Evolutionary conservation across 1,140 invertebrate genomes (phyloP).

Genomic region (Nephotettix cincticeps): DNA sequence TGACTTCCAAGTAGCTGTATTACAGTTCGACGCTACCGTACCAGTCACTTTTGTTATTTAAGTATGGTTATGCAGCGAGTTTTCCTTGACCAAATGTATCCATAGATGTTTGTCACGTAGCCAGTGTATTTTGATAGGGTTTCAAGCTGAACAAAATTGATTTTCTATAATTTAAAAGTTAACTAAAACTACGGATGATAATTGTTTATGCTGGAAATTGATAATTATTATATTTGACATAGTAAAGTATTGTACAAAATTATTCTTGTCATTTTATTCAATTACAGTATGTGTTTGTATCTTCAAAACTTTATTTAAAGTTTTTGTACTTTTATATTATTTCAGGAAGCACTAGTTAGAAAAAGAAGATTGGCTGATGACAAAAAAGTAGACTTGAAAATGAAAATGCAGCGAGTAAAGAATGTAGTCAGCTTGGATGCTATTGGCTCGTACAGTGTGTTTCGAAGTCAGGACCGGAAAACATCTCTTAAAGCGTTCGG

Average conservation of each 20-base stretch:
- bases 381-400: constrained; percentile 15
- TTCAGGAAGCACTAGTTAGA: neutral
- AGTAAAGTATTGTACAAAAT: neutral
- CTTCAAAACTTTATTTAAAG: neutral
- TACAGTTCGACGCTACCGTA: too few species aligned
- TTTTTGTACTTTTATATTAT: neutral
- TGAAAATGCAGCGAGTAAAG: constrained; percentile 10
- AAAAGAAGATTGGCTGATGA: constrained; percentile 13
- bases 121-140: too few species aligned
- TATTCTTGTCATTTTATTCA: neutral
- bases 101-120: too few species aligned
- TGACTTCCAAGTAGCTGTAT: too few species aligned
- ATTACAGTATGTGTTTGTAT: neutral
- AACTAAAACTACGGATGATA: too few species aligned
- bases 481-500: constrained; percentile 11
- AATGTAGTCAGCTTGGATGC: constrained; percentile 3
- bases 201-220: too few species aligned
- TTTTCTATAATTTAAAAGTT: too few species aligned
- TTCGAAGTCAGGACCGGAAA: neutral
- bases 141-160: too few species aligned
- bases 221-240: neutral
- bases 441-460: constrained; percentile 15
- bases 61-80: too few species aligned
- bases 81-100: too few species aligned
- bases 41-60: too few species aligned